phyloP scores from a whole-genome alignment of 1,140 invertebrate genomes.

The Microplitis mediator region DNA sequence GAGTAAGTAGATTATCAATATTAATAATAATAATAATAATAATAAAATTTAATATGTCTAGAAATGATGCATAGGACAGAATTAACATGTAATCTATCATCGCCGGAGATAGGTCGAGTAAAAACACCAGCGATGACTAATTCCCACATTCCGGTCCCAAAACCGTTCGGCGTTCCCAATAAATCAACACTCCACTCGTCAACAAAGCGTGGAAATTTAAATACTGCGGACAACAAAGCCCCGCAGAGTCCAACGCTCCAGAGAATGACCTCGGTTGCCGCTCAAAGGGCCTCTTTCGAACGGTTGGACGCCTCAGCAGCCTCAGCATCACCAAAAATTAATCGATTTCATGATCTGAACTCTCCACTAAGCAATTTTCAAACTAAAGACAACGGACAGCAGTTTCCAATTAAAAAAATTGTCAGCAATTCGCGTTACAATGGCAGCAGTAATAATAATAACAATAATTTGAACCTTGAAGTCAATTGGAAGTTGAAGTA shows the following conservation, averaged over 20 bases:
- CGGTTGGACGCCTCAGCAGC: constrained; percentile 46
- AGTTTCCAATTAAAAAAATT: constrained; percentile 12
- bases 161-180: constrained; percentile 41
- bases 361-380: constrained; percentile 12
- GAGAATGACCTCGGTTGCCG: constrained; percentile 46
- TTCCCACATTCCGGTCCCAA: constrained; percentile 57
- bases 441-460: constrained; percentile 20
- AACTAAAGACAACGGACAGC: constrained; percentile 16
- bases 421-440: background rate
- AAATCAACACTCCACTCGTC: constrained; percentile 19
- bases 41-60: background rate
- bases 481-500: constrained; percentile 70
- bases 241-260: constrained; percentile 39
- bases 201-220: constrained; percentile 15
- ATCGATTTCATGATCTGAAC: constrained; percentile 16
- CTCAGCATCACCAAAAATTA: constrained; percentile 6
- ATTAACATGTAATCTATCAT: constrained; percentile 43
- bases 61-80: constrained; percentile 54
- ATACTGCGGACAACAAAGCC: background rate
- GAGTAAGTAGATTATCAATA: too few relatives aligned
- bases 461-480: constrained; percentile 21
- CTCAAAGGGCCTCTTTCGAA: constrained; percentile 55
- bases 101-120: constrained; percentile 20
- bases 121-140: constrained; percentile 33
- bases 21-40: too few relatives aligned